Base-by-base conservation (phyloP, 2,888 invertebrate genomes). In the Pristionchus mayeri region DNA sequence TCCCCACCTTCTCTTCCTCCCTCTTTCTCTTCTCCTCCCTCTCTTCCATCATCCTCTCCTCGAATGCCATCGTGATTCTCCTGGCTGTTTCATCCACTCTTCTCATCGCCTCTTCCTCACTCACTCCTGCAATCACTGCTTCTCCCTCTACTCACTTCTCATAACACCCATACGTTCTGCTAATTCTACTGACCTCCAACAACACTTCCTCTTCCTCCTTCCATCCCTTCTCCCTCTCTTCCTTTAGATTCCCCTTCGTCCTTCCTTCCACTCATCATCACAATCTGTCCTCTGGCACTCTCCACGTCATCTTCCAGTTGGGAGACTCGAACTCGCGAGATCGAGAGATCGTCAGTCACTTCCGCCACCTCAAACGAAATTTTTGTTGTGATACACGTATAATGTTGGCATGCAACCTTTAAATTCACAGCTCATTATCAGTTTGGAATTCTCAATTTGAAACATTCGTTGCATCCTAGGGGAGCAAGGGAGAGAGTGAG, bases 31-130 rank as follows among this genome's bases (percentile, higher is more conserved):
- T 71, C 24, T 71, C 71, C 13, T 86, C 80, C 63, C 86, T 84
- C 54, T 86, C 86, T 1, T 85, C 85, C 30, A 86, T 85, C 11
- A 87, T 16, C 30, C 60, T 79, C 63, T 85, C 60, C 24, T 88
- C 86, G 85, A 86, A 88, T 37, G 76, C 83, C 2, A 67, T 63
- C 48, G 84, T 60, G 48, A 87, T 86, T 27, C 75, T 75, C 30
- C 84, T 76, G 3, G 86, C 86, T 0, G 87, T 87, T 44, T 87
- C 88, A 18, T 85, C 85, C 44, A 87, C 81, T 75, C 87, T 71
- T 79, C 79, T 67, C 7, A 40, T 37, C 1, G 86, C 86, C 2
- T 87, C 88, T 63, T 86, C 87, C 71, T 88, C 88, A n/a, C 86
- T 86, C 9, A 87, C 40, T 50, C 84, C 84, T 30, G 7, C 57